Conservation (phyloP, 1,140 invertebrate genomes). For the Pseudomyrmex dendroicus region DNA sequence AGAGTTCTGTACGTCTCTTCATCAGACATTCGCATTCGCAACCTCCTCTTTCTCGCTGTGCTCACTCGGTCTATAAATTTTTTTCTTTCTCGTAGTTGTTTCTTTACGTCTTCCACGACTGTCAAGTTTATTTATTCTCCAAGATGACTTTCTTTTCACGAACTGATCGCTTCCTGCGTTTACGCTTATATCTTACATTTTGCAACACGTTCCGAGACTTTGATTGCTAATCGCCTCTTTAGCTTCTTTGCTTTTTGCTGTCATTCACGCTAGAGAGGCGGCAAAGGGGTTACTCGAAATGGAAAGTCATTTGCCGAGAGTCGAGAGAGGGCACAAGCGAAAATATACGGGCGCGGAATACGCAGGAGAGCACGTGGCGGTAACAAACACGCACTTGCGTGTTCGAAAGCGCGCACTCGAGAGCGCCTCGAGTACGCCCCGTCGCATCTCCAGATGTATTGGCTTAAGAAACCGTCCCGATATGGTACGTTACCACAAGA, state of each 20-base stretch:
- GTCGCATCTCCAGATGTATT: constrained; percentile 39
- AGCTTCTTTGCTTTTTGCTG: neutral
- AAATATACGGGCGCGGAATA: neutral
- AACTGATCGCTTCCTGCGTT: constrained; percentile 52
- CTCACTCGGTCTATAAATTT: neutral
- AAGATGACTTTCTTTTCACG: constrained; percentile 42
- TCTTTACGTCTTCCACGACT: neutral
- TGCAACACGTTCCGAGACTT: neutral
- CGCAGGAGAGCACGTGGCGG: constrained; percentile 7
- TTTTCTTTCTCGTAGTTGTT: neutral
- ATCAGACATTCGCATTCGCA: neutral
- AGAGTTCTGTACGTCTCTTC: neutral
- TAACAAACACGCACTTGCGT: constrained; percentile 44
- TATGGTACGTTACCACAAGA: neutral
- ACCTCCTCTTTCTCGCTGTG: constrained; percentile 1
- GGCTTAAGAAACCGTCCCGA: constrained; percentile 33
- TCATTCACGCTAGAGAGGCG: constrained; percentile 22
- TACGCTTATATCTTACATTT: constrained; percentile 12
- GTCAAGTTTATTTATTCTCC: neutral
- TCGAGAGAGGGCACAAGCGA: neutral
- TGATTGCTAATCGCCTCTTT: neutral
- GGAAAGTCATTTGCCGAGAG: constrained; percentile 62
- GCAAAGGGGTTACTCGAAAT: constrained; percentile 15
- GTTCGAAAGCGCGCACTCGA: constrained; percentile 52
- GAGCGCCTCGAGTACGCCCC: constrained; percentile 31